Evolutionary conservation across 2,113 vertebrate species (phyloP).

Genomic region (Tor tambroides): DNA sequence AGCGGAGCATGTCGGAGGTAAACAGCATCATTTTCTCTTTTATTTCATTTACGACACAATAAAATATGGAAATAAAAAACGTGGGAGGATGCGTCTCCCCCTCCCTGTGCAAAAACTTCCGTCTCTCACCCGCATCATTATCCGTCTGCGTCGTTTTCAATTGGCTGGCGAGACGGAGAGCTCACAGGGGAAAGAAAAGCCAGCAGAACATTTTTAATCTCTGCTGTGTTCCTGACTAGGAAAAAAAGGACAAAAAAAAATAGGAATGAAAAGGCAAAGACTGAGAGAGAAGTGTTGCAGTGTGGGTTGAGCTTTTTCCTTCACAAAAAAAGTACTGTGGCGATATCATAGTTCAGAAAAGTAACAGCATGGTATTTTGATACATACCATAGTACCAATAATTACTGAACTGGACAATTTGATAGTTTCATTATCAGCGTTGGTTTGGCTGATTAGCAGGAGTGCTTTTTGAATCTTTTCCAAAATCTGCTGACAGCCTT

Average conservation of each 20-base stretch:
- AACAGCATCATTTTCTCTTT: constrained; percentile 29
- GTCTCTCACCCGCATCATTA: constrained; percentile 24
- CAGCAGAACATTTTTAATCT: constrained; percentile 45
- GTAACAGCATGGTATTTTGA: neutral
- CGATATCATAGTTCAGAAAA: neutral
- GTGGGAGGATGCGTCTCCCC: neutral
- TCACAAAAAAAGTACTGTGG: neutral
- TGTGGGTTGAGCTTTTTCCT: neutral
- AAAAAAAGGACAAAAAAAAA: neutral
- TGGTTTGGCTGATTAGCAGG: neutral
- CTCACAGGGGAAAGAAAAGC: constrained; percentile 32
- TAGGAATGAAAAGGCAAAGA: neutral
- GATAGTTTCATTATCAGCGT: neutral
- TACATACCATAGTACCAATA: neutral
- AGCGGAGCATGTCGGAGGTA: constrained; percentile 17
- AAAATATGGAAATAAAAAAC: constrained; percentile 53
- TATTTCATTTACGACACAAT: constrained; percentile 46
- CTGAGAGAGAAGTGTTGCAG: neutral
- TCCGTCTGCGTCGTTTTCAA: constrained; percentile 26
- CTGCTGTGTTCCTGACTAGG: constrained; percentile 15
- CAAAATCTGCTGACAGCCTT: neutral
- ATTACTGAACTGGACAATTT: no score
- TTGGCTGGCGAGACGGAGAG: constrained; percentile 18
- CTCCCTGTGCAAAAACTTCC: constrained; percentile 20
- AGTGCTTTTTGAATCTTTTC: neutral